Evolutionary conservation across 2,113 vertebrate genomes (phyloP).

Genomic region (Carettochelys insculpta): DNA sequence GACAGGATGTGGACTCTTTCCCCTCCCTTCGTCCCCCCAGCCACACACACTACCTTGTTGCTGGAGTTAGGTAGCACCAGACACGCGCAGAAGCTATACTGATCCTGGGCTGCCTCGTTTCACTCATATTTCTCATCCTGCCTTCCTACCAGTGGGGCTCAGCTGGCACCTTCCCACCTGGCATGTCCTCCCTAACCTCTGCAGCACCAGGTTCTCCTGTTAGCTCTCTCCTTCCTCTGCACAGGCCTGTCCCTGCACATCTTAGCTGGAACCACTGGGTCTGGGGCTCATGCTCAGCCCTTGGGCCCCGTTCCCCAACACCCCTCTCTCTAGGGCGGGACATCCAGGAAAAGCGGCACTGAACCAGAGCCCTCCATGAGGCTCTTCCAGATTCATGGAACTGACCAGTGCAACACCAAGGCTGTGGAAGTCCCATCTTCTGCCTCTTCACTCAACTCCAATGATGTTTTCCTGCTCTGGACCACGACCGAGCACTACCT

Average conservation of each 20-base stretch:
- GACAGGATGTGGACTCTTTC: background rate
- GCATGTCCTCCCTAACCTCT: background rate
- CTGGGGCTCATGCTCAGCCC: background rate
- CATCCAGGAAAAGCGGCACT: constrained; percentile 78
- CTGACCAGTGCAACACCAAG: constrained; percentile 82
- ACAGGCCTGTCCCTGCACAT: no score
- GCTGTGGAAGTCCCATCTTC: constrained; percentile 71
- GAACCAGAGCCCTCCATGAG: constrained; percentile 82
- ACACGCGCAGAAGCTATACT: background rate
- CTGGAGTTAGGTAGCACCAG: background rate
- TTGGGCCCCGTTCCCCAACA: background rate
- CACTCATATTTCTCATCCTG: background rate
- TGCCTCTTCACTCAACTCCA: constrained; percentile 86
- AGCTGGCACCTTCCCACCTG: background rate
- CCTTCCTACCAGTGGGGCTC: no score
- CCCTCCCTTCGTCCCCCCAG: no score
- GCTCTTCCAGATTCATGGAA: constrained; percentile 87
- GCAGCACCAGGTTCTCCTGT: background rate
- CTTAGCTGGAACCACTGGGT: background rate
- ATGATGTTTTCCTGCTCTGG: constrained; percentile 87
- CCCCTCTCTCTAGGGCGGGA: constrained; percentile 80
- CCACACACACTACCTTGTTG: no score
- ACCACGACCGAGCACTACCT: constrained; percentile 78
- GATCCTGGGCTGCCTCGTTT: background rate
- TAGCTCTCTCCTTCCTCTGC: background rate